A percentile compares a stretch with the other conserved stretches of the same genome.
These are phyloP conservation scores for Colaptes auratus DNA, from an alignment of 2,113 vertebrate species.

Conservation along the genomic window DNA sequence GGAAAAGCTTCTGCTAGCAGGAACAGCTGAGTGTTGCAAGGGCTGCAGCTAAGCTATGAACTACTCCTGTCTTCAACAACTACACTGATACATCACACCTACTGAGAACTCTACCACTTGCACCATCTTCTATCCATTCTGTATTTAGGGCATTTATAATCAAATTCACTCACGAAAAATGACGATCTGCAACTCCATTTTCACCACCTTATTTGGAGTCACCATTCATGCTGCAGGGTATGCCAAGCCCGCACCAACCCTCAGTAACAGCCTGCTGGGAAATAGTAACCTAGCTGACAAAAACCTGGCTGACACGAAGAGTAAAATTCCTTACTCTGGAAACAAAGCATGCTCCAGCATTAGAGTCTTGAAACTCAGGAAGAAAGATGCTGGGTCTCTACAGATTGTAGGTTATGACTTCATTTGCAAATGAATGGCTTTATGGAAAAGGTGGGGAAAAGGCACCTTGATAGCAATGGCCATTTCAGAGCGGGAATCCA, in stretches of 20 bases:
- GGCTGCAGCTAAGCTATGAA: not conserved
- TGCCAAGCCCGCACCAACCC: not conserved
- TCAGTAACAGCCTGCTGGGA: not conserved
- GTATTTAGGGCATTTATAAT: not conserved
- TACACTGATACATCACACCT: not conserved
- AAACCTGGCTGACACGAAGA: not conserved
- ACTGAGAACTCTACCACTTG: not conserved
- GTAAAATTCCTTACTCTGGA: not conserved
- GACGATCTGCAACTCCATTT: not conserved
- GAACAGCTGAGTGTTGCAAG: not conserved
- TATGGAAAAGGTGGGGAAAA: too few species aligned
- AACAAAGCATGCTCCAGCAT: not conserved
- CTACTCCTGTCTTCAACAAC: not conserved
- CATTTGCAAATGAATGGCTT: not conserved
- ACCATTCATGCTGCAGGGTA: not conserved
- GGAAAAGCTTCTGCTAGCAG: not conserved
- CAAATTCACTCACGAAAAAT: not conserved
- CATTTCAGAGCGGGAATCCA: not conserved
- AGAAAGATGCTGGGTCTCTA: accelerated
- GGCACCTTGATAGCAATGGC: accelerated
- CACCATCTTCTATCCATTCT: not conserved
- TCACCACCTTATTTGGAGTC: not conserved
- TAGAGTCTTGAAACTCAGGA: not conserved
- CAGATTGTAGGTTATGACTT: not conserved
- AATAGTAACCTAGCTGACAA: not conserved